Percentiles rank a stretch among this genome's conserved stretches.
These are phyloP conservation scores for Volucella zonaria DNA, from an alignment of 2,888 invertebrate species.

Conservation along the genomic window DNA sequence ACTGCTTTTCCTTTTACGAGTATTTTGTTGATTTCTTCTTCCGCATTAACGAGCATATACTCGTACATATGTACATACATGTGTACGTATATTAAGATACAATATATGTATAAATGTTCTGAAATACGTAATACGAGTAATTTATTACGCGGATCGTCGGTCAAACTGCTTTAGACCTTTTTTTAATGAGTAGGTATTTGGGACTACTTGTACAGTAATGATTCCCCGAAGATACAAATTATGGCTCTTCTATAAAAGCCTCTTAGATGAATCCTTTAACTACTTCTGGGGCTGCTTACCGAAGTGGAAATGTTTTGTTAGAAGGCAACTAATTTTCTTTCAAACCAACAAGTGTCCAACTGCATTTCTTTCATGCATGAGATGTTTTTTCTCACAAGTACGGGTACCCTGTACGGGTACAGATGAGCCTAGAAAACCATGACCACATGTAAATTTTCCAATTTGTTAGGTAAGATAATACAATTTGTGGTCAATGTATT, in stretches of 20 bases:
- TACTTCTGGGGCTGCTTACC: conserved; percentile 45
- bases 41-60: background rate
- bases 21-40: conserved; percentile 4
- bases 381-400: conserved; percentile 52
- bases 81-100: conserved; percentile 11
- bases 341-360: conserved; percentile 35
- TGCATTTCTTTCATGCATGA: conserved; percentile 58
- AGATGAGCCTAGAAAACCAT: conserved; percentile 33
- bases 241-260: conserved; percentile 24
- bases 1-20: conserved; percentile 9
- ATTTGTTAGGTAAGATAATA: conserved; percentile 45
- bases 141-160: no score
- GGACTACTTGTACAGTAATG: conserved; percentile 13
- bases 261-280: conserved; percentile 49
- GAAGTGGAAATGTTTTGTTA: conserved; percentile 65
- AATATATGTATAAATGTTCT: conserved; percentile 10
- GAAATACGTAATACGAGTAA: no score
- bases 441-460: conserved; percentile 57
- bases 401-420: background rate
- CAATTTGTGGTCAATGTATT: conserved; percentile 49
- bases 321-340: conserved; percentile 40
- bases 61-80: background rate
- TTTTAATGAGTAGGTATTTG: conserved; percentile 13
- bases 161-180: conserved; percentile 24
- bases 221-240: conserved; percentile 41